Percentiles rank a stretch among this genome's conserved stretches.
These are phyloP conservation scores for Eupeodes latifasciatus DNA, from an alignment of 2,888 invertebrate genomes.

Conservation along the genomic window DNA sequence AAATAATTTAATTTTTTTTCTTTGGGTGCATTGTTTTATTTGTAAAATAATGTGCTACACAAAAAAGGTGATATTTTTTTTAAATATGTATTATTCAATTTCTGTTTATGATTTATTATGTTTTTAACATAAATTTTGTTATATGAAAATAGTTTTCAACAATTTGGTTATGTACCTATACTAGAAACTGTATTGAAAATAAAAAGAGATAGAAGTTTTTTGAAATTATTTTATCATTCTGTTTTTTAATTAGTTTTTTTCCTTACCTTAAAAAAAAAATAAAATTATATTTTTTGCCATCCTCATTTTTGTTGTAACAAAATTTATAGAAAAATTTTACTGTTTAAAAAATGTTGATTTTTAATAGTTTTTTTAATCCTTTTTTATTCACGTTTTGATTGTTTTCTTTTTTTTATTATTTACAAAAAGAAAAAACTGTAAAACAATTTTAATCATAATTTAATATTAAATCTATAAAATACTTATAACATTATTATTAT, in stretches of 20 bases:
- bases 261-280: neutral
- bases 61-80: slow-evolving; percentile 74
- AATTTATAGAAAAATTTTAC: slow-evolving; percentile 50
- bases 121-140: slow-evolving; percentile 62
- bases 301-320: slow-evolving; percentile 63
- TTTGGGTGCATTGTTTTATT: slow-evolving; percentile 48
- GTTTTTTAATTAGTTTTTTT: slow-evolving; percentile 29
- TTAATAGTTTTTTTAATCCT: slow-evolving; percentile 22
- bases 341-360: slow-evolving; percentile 55
- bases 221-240: slow-evolving; percentile 42
- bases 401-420: slow-evolving; percentile 45
- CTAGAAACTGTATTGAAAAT: slow-evolving; percentile 2
- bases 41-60: slow-evolving; percentile 44
- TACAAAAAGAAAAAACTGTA: slow-evolving; percentile 32
- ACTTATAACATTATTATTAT: slow-evolving; percentile 14
- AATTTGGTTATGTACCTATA: slow-evolving; percentile 64
- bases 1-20: slow-evolving; percentile 42
- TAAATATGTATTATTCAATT: slow-evolving; percentile 62
- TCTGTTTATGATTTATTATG: slow-evolving; percentile 70
- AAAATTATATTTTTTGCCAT: slow-evolving; percentile 49
- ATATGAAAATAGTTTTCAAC: slow-evolving; percentile 62
- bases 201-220: slow-evolving; percentile 19
- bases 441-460: slow-evolving; percentile 51
- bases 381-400: slow-evolving; percentile 42
- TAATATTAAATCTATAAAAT: slow-evolving; percentile 56